phyloP scores from a whole-genome alignment of 2,888 invertebrate genomes.

The Doris montereyensis region DNA sequence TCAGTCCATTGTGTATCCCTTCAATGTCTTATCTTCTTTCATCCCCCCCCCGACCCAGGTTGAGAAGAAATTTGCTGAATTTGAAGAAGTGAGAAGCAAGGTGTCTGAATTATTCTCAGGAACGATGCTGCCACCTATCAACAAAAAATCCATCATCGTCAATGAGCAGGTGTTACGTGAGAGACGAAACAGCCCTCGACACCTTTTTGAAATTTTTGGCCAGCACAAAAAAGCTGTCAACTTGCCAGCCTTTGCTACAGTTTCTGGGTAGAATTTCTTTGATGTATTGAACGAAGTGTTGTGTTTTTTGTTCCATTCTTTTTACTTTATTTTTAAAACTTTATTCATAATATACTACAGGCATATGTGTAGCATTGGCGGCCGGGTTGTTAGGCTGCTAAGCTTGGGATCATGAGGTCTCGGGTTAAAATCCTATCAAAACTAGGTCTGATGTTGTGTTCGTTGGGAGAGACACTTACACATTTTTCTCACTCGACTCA shows the following conservation, averaged over 20 bases:
- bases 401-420: no score
- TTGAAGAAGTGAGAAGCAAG: slow-evolving; percentile 59
- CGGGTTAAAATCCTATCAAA: no score
- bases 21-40: neutral
- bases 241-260: slow-evolving; percentile 54
- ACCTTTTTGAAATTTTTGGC: slow-evolving; percentile 61
- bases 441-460: no score
- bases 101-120: slow-evolving; percentile 56
- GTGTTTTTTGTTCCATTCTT: no score
- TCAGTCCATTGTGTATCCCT: neutral
- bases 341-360: no score
- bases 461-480: no score
- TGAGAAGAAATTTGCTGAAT: slow-evolving; percentile 58
- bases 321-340: no score
- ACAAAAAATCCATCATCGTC: slow-evolving; percentile 59
- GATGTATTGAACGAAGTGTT: no score
- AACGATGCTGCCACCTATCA: slow-evolving; percentile 59
- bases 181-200: slow-evolving; percentile 53
- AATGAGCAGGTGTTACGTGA: slow-evolving; percentile 57
- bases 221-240: slow-evolving; percentile 53
- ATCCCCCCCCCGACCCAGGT: slow-evolving; percentile 42
- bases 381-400: no score
- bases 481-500: no score
- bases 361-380: no score
- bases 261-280: slow-evolving; percentile 69